phyloP scores from a whole-genome alignment of 2,888 invertebrate genomes.

The Leptinotarsa peninsularis region DNA sequence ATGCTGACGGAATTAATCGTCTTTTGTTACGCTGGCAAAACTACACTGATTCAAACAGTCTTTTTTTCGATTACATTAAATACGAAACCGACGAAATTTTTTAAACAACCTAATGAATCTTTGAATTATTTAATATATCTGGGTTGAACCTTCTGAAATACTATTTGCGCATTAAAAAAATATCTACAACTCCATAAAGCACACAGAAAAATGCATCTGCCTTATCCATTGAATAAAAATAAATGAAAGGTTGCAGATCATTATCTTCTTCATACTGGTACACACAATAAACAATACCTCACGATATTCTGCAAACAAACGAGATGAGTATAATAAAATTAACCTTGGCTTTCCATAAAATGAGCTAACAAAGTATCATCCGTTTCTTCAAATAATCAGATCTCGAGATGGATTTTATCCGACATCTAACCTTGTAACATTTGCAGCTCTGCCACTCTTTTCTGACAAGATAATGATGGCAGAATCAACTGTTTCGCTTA shows the following conservation, averaged over 20 bases:
- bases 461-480: slow-evolving; percentile 11
- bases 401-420: slow-evolving; percentile 46
- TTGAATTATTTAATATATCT: too few species aligned
- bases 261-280: slow-evolving; percentile 52
- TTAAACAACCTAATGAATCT: too few species aligned
- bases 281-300: slow-evolving; percentile 57
- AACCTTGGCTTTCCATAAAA: slow-evolving; percentile 56
- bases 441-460: slow-evolving; percentile 20
- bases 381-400: slow-evolving; percentile 53
- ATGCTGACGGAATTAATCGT: too few species aligned
- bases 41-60: too few species aligned
- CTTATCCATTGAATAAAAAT: slow-evolving; percentile 41
- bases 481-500: background rate
- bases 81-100: too few species aligned
- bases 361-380: slow-evolving; percentile 53
- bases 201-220: slow-evolving; percentile 32
- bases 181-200: too few species aligned
- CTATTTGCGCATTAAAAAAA: too few species aligned
- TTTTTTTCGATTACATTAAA: too few species aligned
- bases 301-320: slow-evolving; percentile 54
- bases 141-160: too few species aligned
- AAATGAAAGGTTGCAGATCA: slow-evolving; percentile 53
- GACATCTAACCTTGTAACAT: slow-evolving; percentile 54
- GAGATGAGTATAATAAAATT: slow-evolving; percentile 53
- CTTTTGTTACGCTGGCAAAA: too few species aligned